Conservation (phyloP, 2,113 vertebrate species). For the Chiloscyllium plagiosum region DNA sequence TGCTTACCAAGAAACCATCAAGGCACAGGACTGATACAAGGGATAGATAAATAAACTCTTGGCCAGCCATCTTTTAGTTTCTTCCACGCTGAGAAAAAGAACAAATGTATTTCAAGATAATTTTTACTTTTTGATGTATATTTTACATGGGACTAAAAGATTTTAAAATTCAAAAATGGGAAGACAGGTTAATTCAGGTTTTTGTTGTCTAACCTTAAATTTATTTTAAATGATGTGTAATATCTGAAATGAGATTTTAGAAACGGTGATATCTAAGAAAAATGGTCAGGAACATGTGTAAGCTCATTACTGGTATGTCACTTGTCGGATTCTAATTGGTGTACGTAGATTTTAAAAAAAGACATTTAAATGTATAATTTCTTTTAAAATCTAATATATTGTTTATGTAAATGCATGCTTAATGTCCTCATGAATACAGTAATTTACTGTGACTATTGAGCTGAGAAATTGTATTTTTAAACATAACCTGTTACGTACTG, state of each 20-base stretch:
- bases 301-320: conserved; percentile 2
- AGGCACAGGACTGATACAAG: conserved; percentile 30
- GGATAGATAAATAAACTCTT: conserved; percentile 28
- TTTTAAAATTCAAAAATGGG: conserved; percentile 33
- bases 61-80: conserved; percentile 18
- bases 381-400: conserved; percentile 65
- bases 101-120: conserved; percentile 34
- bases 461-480: conserved; percentile 64
- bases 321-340: conserved; percentile 34
- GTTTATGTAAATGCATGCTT: conserved; percentile 70
- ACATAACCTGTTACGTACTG: conserved; percentile 55
- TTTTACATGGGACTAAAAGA: conserved; percentile 37
- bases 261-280: conserved; percentile 27
- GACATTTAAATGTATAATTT: conserved; percentile 66
- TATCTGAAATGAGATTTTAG: conserved; percentile 33
- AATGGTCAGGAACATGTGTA: neutral
- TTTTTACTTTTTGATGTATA: conserved; percentile 33
- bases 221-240: conserved; percentile 37
- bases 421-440: conserved; percentile 63
- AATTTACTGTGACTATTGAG: conserved; percentile 65
- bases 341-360: conserved; percentile 48
- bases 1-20: conserved; percentile 28
- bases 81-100: conserved; percentile 27
- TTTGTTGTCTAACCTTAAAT: conserved; percentile 35
- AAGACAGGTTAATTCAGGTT: conserved; percentile 37